Base-by-base conservation (phyloP, 2,113 vertebrate species). In the Pycnonotus jocosus region DNA sequence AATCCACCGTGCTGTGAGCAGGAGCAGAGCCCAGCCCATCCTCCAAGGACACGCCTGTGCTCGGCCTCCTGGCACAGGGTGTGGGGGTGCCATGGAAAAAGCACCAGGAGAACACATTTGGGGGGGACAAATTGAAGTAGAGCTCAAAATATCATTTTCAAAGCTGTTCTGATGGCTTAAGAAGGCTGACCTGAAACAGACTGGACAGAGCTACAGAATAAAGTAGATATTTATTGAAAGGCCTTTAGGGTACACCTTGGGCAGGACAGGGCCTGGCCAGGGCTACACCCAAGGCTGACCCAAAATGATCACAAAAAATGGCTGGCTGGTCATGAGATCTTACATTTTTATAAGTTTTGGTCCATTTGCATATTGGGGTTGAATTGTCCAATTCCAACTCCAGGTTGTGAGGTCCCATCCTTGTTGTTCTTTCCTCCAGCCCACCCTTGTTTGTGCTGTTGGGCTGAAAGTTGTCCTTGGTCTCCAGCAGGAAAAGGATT, bases 11-110 rank as follows among this genome's bases (percentile, higher is more conserved):
- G 70, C 61, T 53, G 24, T 31, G 30, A 19, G 47, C 25, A 37
- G 79, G 20, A 37, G n/a, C 78, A 38, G 14, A 57, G 23, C 60
- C 58, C 62, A n/a, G 24, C 33, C 24, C 48, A 15, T 40, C 74
- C 37, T 1, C 0, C 38, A 16, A 33, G 86, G 83, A 19, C n/a
- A n/a, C n/a, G n/a, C n/a, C n/a, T n/a, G n/a, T n/a, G n/a, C n/a
- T n/a, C n/a, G 50, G 25, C 37, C 20, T 2, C 15, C 48, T 25
- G 61, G 65, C 47, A 19, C 44, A 3, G 56, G 4, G 0, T 18
- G 47, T 4, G 9, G 64, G 16, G 37, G 2, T 20, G 7, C 38
- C 10, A 0, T 4, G 18, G 14, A 2, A n/a, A 35, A 64, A 51
- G 23, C 69, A 21, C 1, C 22, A 25, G 7, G 53, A 56, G 60